Base-by-base conservation (phyloP, 1,140 invertebrate genomes). In the Pygmarrhopalites habei region DNA sequence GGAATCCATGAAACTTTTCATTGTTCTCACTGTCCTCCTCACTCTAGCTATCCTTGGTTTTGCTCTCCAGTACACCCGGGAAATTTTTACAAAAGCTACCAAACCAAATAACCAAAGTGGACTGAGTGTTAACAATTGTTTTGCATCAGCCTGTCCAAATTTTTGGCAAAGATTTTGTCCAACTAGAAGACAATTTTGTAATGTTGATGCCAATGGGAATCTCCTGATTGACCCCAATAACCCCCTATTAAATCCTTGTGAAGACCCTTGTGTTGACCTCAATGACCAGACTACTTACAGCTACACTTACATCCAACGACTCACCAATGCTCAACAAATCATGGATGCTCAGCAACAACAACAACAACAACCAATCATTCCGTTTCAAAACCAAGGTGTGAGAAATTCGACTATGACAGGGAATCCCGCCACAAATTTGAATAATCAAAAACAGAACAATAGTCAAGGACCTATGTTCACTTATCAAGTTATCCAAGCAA, bases 1-100 rank as follows among this genome's bases (percentile, higher is more conserved):
- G 25, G 49, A 52, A 29, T 28, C 49, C 5, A 28, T 52, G 25
- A 52, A 52, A 29, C n/a, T 52, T 28, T 28, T 52, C 23, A 52
- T 52, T 52, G 49, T 52, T 7, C 49, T 52, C 21, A 28, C 23
- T 26, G 25, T 29, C 23, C 49, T 52, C 21, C 3, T 52, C 19
- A 12, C 14, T 7, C 21, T 28, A 21, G n/a, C 49, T 26, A 26
- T 52, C n/a, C 28, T 25, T 52, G 49, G 49, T 26, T 26, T 52
- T n/a, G 14, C 5, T 15, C 3, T 29, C n/a, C 49, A 52, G 49
- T 52, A 26, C 28, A 29, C n/a, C 14, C 3, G 7, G 49, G 49
- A 52, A 14, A 28, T 28, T n/a, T 47, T 47, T 35, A 35, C 32
- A 35, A 35, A 35, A 5, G 15, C 32, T 5, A 35, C 5, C 32